Evolutionary conservation across 2,797 vertebrate species (phyloP).

Genomic region (Pangasius mekongensis): DNA sequence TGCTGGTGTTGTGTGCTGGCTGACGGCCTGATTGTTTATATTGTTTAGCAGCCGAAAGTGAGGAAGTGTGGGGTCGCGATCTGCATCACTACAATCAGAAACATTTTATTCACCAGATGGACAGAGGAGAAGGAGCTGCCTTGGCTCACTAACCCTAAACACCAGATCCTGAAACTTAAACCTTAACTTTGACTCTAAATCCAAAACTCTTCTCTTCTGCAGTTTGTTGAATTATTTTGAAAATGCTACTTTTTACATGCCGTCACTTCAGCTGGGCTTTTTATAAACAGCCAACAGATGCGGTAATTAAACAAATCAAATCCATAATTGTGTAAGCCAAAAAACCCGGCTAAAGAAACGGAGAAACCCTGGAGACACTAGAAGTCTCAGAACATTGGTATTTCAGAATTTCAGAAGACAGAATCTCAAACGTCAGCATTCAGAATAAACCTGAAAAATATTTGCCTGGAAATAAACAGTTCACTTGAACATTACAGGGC

Average conservation of each 20-base stretch:
- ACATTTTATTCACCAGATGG: not conserved
- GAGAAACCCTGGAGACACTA: not conserved
- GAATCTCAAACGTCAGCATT: not conserved
- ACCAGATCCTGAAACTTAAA: not conserved
- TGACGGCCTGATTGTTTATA: slow-evolving; percentile 66
- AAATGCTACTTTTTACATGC: not conserved
- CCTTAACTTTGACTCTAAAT: not conserved
- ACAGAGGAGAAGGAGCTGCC: not conserved
- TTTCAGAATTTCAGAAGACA: not conserved
- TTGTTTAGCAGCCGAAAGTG: slow-evolving; percentile 74
- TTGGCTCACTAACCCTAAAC: not conserved
- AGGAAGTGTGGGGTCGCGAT: slow-evolving; percentile 65
- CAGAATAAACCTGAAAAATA: not conserved
- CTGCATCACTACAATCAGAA: slow-evolving; percentile 31
- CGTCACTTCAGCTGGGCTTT: not conserved
- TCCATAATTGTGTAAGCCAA: not conserved
- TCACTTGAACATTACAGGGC: not conserved
- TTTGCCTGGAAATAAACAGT: not conserved
- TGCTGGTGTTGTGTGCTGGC: slow-evolving; percentile 66
- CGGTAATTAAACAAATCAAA: not conserved
- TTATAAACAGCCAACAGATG: not conserved
- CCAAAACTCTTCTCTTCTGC: not conserved
- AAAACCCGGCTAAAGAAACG: not conserved
- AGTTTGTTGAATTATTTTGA: not conserved
- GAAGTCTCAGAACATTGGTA: not conserved